phyloP scores from a whole-genome alignment of 2,888 invertebrate genomes.

The Lasioglossum leucozonium region DNA sequence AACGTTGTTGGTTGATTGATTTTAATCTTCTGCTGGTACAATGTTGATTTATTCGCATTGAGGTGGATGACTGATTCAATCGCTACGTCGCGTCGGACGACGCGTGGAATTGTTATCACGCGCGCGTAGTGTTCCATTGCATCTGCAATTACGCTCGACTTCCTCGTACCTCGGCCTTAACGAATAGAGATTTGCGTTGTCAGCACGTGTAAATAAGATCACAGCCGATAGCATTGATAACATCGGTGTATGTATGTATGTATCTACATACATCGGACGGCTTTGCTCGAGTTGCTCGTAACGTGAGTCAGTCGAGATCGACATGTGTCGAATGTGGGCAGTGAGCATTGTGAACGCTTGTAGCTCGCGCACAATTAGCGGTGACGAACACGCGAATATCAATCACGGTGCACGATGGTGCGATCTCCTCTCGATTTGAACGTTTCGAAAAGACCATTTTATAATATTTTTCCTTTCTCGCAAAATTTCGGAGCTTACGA shows the following conservation, averaged over 20 bases:
- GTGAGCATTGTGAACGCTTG: slow-evolving; percentile 15
- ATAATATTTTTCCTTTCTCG: not conserved
- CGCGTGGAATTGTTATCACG: not conserved
- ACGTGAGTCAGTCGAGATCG: slow-evolving; percentile 12
- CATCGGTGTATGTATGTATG: slow-evolving; percentile 13
- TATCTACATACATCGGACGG: not conserved
- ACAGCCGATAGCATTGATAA: slow-evolving; percentile 49
- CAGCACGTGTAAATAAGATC: slow-evolving; percentile 61
- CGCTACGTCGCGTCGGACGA: not conserved
- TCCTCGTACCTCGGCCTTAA: slow-evolving; percentile 46
- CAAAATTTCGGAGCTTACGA: not conserved
- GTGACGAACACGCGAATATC: not conserved
- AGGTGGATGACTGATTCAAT: not conserved
- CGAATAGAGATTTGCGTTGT: slow-evolving; percentile 48
- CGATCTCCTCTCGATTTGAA: not conserved
- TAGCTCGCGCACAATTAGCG: slow-evolving; percentile 23
- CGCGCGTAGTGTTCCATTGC: slow-evolving; percentile 17
- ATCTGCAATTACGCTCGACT: slow-evolving; percentile 19
- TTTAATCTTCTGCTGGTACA: too few relatives aligned
- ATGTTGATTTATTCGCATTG: not conserved
- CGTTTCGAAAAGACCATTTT: not conserved
- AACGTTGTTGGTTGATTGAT: not conserved
- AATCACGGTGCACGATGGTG: not conserved
- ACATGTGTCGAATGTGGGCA: slow-evolving; percentile 22
- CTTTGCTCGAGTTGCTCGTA: slow-evolving; percentile 13